A percentile compares a stretch with the other conserved stretches of the same genome.
phyloP scores from a whole-genome alignment of 2,888 invertebrate genomes.

The Pollenia labialis region DNA sequence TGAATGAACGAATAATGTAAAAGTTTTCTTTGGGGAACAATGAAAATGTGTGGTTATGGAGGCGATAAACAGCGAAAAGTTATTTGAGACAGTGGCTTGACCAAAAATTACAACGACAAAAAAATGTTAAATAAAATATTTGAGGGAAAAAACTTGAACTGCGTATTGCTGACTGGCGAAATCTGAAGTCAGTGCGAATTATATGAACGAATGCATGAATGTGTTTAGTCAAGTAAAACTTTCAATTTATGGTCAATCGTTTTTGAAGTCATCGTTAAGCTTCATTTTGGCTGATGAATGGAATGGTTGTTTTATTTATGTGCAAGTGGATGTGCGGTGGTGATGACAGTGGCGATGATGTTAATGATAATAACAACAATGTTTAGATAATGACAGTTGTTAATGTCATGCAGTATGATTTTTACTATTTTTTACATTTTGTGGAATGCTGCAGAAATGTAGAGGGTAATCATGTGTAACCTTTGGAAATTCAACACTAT shows the following conservation, averaged over 20 bases:
- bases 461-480: conserved; percentile 38
- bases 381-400: conserved; percentile 51
- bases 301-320: conserved; percentile 7
- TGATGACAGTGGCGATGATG: conserved; percentile 12
- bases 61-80: conserved; percentile 41
- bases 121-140: background rate
- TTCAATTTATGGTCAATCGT: conserved; percentile 53
- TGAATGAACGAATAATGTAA: conserved; percentile 35
- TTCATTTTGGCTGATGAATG: conserved; percentile 25
- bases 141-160: conserved; percentile 16
- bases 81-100: conserved; percentile 48
- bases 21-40: conserved; percentile 26
- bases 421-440: background rate
- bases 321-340: conserved; percentile 14
- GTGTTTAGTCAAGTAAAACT: conserved; percentile 56
- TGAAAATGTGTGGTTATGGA: conserved; percentile 12
- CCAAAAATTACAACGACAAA: conserved; percentile 25
- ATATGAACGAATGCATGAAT: background rate
- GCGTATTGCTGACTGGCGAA: background rate
- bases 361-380: conserved; percentile 41
- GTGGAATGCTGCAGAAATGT: background rate
- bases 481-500: conserved; percentile 42
- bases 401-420: conserved; percentile 1
- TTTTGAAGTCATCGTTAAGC: conserved; percentile 29
- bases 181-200: background rate